These are phyloP conservation scores for Hylyphantes graminicola DNA, from an alignment of 1,140 invertebrate genomes.

Conservation along the genomic window DNA sequence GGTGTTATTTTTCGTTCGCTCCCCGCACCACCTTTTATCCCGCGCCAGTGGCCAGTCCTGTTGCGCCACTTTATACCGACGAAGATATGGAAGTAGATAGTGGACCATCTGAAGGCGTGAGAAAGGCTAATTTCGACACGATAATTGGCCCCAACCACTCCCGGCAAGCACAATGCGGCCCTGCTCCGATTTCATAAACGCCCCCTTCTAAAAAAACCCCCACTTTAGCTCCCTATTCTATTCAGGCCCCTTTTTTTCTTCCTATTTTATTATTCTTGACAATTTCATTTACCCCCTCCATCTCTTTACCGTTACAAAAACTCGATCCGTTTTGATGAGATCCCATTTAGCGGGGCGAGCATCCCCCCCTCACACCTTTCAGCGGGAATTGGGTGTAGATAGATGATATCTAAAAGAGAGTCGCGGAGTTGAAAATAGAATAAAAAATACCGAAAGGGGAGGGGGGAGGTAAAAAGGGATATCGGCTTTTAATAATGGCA, in stretches of 20 bases:
- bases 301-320: conserved; percentile 23
- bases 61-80: too few species aligned
- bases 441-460: not conserved
- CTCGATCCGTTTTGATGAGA: conserved; percentile 29
- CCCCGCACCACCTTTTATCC: too few species aligned
- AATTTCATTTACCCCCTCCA: not conserved
- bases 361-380: not conserved
- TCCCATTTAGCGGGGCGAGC: conserved; percentile 2
- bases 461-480: not conserved
- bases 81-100: conserved; percentile 15
- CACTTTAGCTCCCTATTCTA: not conserved
- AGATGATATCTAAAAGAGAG: too few species aligned
- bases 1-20: too few species aligned
- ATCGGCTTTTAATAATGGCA: conserved; percentile 27
- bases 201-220: conserved; percentile 8
- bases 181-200: conserved; percentile 42
- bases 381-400: too few species aligned
- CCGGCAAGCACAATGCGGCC: not conserved
- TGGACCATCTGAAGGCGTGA: conserved; percentile 46
- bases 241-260: not conserved
- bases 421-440: not conserved
- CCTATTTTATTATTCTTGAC: not conserved
- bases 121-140: conserved; percentile 45
- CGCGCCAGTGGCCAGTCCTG: too few species aligned
- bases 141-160: conserved; percentile 24